Evolutionary conservation across 2,113 vertebrate species (phyloP), one percentile per base, ranked within the genome.

Genomic region (Abramis brama): DNA sequence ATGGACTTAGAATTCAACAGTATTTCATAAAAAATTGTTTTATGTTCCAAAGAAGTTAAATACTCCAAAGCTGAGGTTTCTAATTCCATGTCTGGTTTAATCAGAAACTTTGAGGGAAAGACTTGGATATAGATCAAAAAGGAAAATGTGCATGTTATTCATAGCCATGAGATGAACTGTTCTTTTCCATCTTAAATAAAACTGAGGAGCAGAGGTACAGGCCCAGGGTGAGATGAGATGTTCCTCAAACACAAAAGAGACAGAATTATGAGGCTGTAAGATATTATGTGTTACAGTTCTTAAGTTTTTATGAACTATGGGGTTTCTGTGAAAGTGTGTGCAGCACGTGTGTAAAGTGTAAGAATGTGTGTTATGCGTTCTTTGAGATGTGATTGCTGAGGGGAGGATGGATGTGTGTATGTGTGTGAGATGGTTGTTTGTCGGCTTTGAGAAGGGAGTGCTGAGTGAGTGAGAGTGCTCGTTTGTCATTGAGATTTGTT

Each of bases 401-500:
- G 82, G 57, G 84, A 62, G 70, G 82, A 79, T 43, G 70, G 68
- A 77, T 59, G 33, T 68, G 59, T 55, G 30, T 85, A 11, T 9
- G 15, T 78, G 73, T 81, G 50, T 82, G 79, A 76, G 75, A 50
- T 55, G 50, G 17, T 84, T 68, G 82, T 66, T 43, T 87, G 82
- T 78, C 11, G 11, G 79, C 57, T 80, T 27, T 73, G 52, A 60
- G 64, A 55, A 59, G 68, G 75, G 85, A 83, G 83, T 79, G 64
- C 62, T 59, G 64, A 74, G 55, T 82, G 86, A 86, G 27, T 81
- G 77, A 82, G 30, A 81, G 68, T 30, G 62, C 82, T 85, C 47
- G 15, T 86, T 86, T 83, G 23, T 87, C 71, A 86, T 82, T 55
- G 21, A 76, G 60, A 86, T 79, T 74, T 43, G 33, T 75, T 85